Evolutionary conservation across 2,113 vertebrate genomes (phyloP), one percentile per base, ranked within the genome.

Genomic region (Calyptomena viridis): DNA sequence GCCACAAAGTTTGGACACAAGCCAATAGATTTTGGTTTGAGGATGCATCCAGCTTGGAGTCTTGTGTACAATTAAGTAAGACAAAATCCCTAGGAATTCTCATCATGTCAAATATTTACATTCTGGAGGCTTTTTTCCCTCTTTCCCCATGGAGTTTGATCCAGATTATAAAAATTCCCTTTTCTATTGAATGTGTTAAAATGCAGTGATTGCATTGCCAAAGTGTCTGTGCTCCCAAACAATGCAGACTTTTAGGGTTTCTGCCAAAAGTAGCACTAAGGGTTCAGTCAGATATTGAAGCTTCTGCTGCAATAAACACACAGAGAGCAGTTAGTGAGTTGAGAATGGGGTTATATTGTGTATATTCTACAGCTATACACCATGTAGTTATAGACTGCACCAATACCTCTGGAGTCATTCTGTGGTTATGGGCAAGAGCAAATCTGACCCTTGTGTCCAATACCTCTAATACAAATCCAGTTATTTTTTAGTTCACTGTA

Each of bases 251-350:
- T 50, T 14, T 5, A 58, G 24, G 16, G 30, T 63, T 90, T 84
- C 93, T 94, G 94, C 97, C 97, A 97, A 87, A 86, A 97, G 80
- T 24, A 76, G 78, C 50, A 87, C 16, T 37, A 63, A 93, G 73
- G 83, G 59, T 76, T 96, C 59, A 33, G 14, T 27, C 55, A 92
- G 87, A 53, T 17, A 53, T 15, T 87, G 90, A 84, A 50, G 80
- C 90, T 94, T 79, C 63, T 93, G 82, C 87, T 90, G 78, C 89
- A 90, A 30, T 86, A 87, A 89, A 89, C 92, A 77, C 66, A 71
- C 2, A 0, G 17, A 60, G 40, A 7, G 9, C 72, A 69, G 67
- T 42, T 62, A 58, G 79, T 16, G 42, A 53, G 33, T 31, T 80
- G 39, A 37, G 83, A 90, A 40, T 10, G 46, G 59, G 66, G 69